Conservation (phyloP, 2,888 invertebrate species). For the Augiades crinisus region DNA sequence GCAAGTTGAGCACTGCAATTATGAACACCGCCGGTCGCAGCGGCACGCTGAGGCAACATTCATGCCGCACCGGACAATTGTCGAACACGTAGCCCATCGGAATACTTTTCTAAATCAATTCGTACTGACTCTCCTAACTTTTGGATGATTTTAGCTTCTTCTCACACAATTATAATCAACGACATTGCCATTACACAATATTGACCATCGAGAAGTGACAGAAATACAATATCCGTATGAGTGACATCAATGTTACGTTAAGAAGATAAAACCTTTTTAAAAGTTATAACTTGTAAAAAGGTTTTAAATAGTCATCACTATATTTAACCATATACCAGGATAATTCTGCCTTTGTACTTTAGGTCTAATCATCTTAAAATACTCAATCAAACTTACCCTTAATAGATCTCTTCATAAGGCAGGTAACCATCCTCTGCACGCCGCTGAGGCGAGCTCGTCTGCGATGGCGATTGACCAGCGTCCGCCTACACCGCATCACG, state of each 20-base stretch:
- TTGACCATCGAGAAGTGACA: too few relatives aligned
- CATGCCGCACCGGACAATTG: conserved; percentile 39
- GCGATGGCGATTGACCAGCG: conserved; percentile 19
- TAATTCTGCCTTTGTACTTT: too few relatives aligned
- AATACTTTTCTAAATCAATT: background rate
- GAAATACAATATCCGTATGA: too few relatives aligned
- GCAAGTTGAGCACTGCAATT: conserved; percentile 38
- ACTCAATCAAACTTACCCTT: conserved; percentile 43
- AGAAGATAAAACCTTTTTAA: too few relatives aligned
- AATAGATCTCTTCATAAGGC: conserved; percentile 54
- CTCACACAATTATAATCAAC: background rate
- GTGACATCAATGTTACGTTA: too few relatives aligned
- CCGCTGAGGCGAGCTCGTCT: conserved; percentile 44
- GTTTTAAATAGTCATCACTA: too few relatives aligned
- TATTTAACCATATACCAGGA: too few relatives aligned
- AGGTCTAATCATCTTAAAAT: too few relatives aligned
- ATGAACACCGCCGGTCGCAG: conserved; percentile 35
- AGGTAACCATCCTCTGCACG: conserved; percentile 54
- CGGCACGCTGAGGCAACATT: conserved; percentile 40
- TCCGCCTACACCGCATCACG: conserved; percentile 13
- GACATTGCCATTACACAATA: too few relatives aligned
- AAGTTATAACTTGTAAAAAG: too few relatives aligned
- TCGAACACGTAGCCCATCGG: conserved; percentile 45
- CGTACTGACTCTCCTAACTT: background rate
- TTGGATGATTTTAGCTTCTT: background rate